A percentile compares a stretch with the other conserved stretches of the same genome.
These are phyloP conservation scores for Egretta garzetta DNA, from an alignment of 2,113 vertebrate species.

Conservation along the genomic window DNA sequence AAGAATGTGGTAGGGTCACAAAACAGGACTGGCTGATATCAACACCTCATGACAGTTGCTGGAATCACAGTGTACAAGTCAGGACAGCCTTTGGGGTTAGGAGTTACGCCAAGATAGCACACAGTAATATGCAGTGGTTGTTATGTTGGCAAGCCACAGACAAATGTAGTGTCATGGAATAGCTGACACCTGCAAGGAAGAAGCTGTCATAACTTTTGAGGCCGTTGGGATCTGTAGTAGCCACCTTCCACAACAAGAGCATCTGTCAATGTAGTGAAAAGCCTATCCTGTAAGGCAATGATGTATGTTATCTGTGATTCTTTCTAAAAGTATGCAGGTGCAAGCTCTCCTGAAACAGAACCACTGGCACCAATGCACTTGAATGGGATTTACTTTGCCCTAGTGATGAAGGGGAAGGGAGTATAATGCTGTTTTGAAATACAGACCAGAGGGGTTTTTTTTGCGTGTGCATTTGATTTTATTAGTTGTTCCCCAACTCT, in stretches of 20 bases:
- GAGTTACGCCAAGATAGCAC: background rate
- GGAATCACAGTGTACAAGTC: background rate
- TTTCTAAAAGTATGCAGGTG: background rate
- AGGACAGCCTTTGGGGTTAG: background rate
- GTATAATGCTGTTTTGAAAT: background rate
- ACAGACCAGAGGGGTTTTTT: background rate
- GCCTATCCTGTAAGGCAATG: background rate
- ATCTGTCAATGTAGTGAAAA: background rate
- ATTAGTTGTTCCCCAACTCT: background rate
- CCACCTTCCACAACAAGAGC: background rate
- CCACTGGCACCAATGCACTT: background rate
- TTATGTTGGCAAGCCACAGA: background rate
- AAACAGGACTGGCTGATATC: background rate
- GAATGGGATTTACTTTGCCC: background rate
- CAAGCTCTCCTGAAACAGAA: background rate
- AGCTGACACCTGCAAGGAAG: background rate
- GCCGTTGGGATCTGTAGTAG: background rate
- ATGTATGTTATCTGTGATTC: too few species aligned
- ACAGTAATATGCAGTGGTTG: background rate
- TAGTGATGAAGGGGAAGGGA: background rate
- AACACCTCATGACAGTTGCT: background rate
- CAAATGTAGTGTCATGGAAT: background rate
- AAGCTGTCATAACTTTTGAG: background rate
- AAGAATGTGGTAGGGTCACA: background rate
- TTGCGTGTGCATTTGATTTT: background rate